Evolutionary conservation across 2,113 vertebrate species (phyloP).

Genomic region (Acanthochromis polyacanthus): DNA sequence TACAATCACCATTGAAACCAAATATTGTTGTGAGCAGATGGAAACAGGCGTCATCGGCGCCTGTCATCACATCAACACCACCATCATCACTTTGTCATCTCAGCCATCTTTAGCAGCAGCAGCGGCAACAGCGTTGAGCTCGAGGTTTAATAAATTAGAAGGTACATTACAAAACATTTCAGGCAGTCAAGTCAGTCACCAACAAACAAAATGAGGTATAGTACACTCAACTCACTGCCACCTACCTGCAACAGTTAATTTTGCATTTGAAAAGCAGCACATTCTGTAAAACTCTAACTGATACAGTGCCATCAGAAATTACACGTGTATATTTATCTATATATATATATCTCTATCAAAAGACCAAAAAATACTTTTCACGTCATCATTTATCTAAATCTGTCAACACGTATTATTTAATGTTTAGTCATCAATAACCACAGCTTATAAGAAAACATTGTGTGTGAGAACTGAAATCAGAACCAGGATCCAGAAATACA

Average conservation of each 20-base stretch:
- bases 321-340: conserved; percentile 47
- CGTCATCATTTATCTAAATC: conserved; percentile 59
- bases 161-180: conserved; percentile 57
- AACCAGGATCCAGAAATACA: conserved; percentile 26
- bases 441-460: conserved; percentile 38
- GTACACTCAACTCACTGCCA: conserved; percentile 56
- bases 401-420: conserved; percentile 19
- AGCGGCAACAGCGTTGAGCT: conserved; percentile 35
- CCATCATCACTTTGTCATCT: not conserved
- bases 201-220: conserved; percentile 66
- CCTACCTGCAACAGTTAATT: conserved; percentile 45
- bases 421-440: conserved; percentile 9
- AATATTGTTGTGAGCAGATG: not conserved
- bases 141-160: conserved; percentile 53
- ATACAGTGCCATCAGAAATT: conserved; percentile 49
- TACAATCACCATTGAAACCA: conserved; percentile 19
- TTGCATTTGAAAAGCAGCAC: conserved; percentile 68
- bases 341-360: conserved; percentile 48
- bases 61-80: conserved; percentile 9
- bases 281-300: conserved; percentile 65
- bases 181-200: conserved; percentile 46
- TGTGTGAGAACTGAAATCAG: conserved; percentile 38
- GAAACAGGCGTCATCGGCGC: conserved; percentile 7
- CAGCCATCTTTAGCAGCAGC: conserved; percentile 41
- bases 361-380: conserved; percentile 74